Conservation (phyloP, 64 coral and sea anemone genomes). For the Acropora yongei region DNA sequence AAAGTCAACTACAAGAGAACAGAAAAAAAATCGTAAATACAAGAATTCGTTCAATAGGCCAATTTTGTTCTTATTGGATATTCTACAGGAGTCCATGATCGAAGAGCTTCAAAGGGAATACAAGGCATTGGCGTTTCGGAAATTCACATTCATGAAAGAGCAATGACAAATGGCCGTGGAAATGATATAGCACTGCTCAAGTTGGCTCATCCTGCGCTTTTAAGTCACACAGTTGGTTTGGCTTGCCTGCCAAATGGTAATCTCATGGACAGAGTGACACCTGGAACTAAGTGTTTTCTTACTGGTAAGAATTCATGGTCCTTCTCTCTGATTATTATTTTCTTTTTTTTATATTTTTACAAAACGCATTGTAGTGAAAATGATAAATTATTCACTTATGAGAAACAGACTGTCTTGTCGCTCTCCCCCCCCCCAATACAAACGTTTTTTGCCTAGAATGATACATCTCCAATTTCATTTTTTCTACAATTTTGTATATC, state of each 20-base stretch:
- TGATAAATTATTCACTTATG: too few relatives aligned
- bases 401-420: too few relatives aligned
- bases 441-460: too few relatives aligned
- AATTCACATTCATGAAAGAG: conserved; percentile 12
- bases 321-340: too few relatives aligned
- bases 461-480: too few relatives aligned
- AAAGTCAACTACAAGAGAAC: too few relatives aligned
- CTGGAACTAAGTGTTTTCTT: conserved; percentile 52
- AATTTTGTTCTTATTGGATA: background rate
- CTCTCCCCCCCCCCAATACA: too few relatives aligned
- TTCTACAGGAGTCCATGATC: conserved; percentile 24
- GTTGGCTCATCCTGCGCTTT: conserved; percentile 38
- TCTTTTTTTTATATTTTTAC: too few relatives aligned
- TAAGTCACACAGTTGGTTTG: conserved; percentile 47
- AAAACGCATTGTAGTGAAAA: too few relatives aligned
- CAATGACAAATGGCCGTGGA: conserved; percentile 10
- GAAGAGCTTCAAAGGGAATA: background rate
- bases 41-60: too few relatives aligned
- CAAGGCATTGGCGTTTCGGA: conserved; percentile 9
- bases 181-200: conserved; percentile 71
- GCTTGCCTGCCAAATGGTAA: conserved; percentile 63
- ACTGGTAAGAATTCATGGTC: conserved; percentile 27
- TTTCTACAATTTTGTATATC: too few relatives aligned
- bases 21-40: too few relatives aligned
- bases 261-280: background rate